Evolutionary conservation across 2,113 vertebrate genomes (phyloP).

Genomic region (Origma solitaria): DNA sequence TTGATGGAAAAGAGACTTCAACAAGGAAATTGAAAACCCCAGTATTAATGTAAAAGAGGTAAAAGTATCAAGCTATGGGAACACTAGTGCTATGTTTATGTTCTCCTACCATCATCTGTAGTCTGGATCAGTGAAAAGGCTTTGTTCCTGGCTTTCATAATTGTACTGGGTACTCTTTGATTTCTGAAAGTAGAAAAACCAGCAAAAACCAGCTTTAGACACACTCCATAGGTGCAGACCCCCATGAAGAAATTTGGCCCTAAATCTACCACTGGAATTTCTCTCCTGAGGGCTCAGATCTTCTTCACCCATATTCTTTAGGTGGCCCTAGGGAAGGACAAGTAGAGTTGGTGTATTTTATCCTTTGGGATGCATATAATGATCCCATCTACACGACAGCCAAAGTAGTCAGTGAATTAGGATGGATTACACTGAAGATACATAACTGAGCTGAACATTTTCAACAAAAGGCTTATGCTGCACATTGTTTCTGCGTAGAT

Average conservation of each 20-base stretch:
- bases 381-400: background rate
- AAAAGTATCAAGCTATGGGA: background rate
- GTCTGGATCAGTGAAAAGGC: background rate
- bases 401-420: background rate
- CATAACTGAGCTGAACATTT: background rate
- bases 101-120: background rate
- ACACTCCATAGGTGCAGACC: fast-evolving
- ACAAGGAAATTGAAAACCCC: background rate
- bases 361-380: background rate
- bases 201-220: background rate
- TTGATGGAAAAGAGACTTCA: background rate
- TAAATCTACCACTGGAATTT: background rate
- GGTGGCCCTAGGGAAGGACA: background rate
- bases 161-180: background rate
- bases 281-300: no score
- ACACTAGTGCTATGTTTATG: background rate
- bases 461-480: background rate
- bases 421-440: background rate
- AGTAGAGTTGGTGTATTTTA: background rate
- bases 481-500: background rate
- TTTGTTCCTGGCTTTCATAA: background rate
- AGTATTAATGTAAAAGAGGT: background rate
- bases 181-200: background rate
- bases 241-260: background rate
- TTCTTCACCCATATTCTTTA: background rate